A percentile compares a stretch with the other conserved stretches of the same genome.
These are phyloP conservation scores for Upupa epops DNA, from an alignment of 2,113 vertebrate species.

Conservation along the genomic window DNA sequence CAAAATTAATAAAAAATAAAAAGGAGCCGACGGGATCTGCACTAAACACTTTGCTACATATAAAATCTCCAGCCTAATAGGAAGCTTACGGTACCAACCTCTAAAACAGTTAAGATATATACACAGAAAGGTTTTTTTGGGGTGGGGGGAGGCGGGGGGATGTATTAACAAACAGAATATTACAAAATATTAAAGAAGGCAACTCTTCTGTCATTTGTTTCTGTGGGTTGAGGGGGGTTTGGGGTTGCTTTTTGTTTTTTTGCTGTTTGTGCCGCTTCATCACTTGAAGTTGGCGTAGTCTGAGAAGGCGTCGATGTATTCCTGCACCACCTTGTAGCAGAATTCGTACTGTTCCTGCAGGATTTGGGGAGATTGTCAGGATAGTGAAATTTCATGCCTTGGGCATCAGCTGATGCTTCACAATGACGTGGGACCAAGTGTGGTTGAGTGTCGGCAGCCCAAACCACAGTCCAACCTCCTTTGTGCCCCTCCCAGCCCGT, in stretches of 20 bases:
- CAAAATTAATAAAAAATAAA: conserved; percentile 68
- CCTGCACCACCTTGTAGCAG: conserved; percentile 99
- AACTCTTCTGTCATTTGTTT: conserved; percentile 76
- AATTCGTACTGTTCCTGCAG: conserved; percentile 98
- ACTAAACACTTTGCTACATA: conserved; percentile 89
- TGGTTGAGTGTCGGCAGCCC: not conserved
- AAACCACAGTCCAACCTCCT: not conserved
- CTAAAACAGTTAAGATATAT: conserved; percentile 93
- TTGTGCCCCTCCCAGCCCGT: accelerated
- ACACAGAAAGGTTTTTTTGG: conserved; percentile 74
- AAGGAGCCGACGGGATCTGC: conserved; percentile 74
- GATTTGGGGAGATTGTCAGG: not conserved
- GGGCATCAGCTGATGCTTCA: accelerated
- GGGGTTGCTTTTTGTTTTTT: not conserved
- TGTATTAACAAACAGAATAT: conserved; percentile 96
- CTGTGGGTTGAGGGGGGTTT: not conserved
- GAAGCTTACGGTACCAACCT: conserved; percentile 90
- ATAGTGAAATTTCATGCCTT: not conserved
- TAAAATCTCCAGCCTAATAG: conserved; percentile 90
- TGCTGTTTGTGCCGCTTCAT: not conserved
- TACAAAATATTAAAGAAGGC: conserved; percentile 99
- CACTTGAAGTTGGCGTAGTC: conserved; percentile 99
- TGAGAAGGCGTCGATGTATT: conserved; percentile 99
- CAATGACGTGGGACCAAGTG: not conserved
- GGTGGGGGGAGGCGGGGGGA: conserved; percentile 47